A percentile compares a stretch with the other conserved stretches of the same genome.
phyloP scores from a whole-genome alignment of 2,888 invertebrate species.

The Acrobeloides nanus region DNA sequence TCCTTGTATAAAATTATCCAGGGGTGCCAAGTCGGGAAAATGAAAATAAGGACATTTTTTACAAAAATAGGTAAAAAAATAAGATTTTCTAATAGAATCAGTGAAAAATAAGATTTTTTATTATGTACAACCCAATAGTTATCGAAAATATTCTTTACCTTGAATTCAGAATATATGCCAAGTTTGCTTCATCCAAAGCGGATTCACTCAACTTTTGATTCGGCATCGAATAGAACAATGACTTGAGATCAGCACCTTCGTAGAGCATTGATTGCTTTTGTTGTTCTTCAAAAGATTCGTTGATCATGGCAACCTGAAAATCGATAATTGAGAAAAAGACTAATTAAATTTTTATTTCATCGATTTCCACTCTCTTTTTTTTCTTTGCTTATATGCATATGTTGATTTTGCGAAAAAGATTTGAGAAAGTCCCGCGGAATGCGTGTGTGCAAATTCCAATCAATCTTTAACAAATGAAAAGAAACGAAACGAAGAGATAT shows the following conservation, averaged over 20 bases:
- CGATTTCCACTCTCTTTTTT: neutral
- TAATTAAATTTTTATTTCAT: neutral
- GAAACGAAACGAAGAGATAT: neutral
- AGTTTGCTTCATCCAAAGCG: too few relatives aligned
- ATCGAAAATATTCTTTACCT: too few relatives aligned
- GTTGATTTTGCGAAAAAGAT: constrained; percentile 1
- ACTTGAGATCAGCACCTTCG: constrained; percentile 12
- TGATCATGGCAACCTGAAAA: constrained; percentile 29
- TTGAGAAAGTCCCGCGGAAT: neutral
- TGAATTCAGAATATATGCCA: too few relatives aligned
- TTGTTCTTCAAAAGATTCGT: constrained; percentile 32
- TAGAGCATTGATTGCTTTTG: constrained; percentile 21
- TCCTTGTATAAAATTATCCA: too few relatives aligned
- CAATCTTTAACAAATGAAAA: neutral
- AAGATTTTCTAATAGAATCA: too few relatives aligned
- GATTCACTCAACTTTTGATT: too few relatives aligned
- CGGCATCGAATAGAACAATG: constrained; percentile 21
- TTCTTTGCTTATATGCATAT: neutral
- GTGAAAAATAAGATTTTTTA: too few relatives aligned
- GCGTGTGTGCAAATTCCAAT: neutral
- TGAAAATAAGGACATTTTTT: too few relatives aligned
- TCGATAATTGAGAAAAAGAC: neutral
- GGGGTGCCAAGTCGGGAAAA: too few relatives aligned
- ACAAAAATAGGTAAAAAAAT: too few relatives aligned
- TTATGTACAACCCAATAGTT: too few relatives aligned